Evolutionary conservation across 2,113 vertebrate genomes (phyloP), one percentile per base, ranked within the genome.

Genomic region (Psittacara wagleri): DNA sequence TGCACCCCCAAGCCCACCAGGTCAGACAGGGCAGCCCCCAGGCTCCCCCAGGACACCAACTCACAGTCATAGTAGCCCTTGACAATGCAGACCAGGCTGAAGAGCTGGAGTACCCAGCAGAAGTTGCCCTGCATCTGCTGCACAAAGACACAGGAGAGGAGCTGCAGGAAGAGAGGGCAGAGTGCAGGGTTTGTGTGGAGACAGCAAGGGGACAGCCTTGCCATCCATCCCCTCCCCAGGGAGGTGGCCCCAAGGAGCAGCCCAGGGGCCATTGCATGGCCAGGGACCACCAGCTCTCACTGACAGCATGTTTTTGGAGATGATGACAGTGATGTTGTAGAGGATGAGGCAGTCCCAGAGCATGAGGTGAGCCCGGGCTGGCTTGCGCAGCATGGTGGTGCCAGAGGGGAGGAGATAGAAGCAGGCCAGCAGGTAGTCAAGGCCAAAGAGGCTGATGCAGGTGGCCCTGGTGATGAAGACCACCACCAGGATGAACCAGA

Each of bases 281-380:
- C 46, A 48, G 46, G 46, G 22, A 48, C 46, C 11, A 23, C 20
- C 46, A 48, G 46, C 46, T 48, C 46, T 98, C 96, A 99, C 99
- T 85, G 99, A 99, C 9, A 99, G 97, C 96, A 99, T 97, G 85
- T 99, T 99, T 89, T 99, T 99, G 64, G 99, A 98, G 90, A 99
- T 69, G 90, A 99, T 99, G 93, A 99, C 98, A 0, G 98, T 98
- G 95, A 99, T 97, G 5, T 99, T 99, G 96, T 99, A 99, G 86
- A 99, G 99, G 90, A 99, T 99, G 95, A 99, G 99, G 95, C 99
- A 99, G 97, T 99, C 99, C 99, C 99, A 99, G 69, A 99, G 97
- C 51, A 97, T 93, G 0, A 99, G 98, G 20, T 98, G 98, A 4
- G 98, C 96, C 13, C 85, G 97, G 1, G 98, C 97, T 0, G 96